phyloP scores from a whole-genome alignment of 2,113 vertebrate species.

The Mormyrus lacerda region DNA sequence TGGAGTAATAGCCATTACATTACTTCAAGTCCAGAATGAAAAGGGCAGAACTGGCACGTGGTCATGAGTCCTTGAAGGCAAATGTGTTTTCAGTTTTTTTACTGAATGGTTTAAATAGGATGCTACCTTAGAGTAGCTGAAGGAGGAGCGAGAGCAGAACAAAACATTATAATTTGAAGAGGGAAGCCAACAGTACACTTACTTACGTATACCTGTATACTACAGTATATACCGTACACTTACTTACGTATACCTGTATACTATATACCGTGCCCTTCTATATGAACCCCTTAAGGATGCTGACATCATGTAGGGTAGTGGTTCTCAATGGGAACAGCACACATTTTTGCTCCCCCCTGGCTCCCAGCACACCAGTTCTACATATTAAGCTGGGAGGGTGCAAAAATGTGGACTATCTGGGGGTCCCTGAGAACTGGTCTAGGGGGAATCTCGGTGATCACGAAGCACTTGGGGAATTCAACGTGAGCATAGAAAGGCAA shows the following conservation, averaged over 20 bases:
- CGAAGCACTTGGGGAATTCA: neutral
- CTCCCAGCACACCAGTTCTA: neutral
- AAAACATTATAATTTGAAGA: neutral
- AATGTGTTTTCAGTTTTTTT: neutral
- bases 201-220: neutral
- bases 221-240: neutral
- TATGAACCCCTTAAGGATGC: neutral
- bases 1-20: neutral
- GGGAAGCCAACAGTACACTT: neutral
- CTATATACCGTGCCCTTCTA: neutral
- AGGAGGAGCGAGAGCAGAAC: neutral
- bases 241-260: neutral
- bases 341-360: no score
- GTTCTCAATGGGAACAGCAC: neutral
- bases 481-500: neutral
- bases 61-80: neutral
- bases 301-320: neutral
- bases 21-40: neutral
- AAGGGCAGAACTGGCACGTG: neutral
- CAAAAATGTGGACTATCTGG: neutral
- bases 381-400: neutral
- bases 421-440: neutral
- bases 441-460: neutral
- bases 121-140: neutral
- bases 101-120: neutral